A percentile compares a stretch with the other conserved stretches of the same genome.
Evolutionary conservation across 2,888 invertebrate genomes (phyloP).

Genomic region (Eupithecia insigniata): DNA sequence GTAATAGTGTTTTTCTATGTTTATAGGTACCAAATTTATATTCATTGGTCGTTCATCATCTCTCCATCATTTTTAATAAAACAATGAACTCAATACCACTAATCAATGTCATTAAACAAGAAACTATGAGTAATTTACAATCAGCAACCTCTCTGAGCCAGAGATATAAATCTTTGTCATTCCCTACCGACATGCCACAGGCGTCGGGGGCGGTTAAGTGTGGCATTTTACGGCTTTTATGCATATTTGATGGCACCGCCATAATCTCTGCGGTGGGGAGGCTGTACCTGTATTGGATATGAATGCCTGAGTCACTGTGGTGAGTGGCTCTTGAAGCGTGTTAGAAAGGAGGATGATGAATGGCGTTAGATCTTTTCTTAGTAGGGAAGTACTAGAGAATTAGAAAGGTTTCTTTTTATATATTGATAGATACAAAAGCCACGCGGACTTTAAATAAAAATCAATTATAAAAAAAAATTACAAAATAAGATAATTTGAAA

Average conservation of each 20-base stretch:
- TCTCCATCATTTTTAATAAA: neutral
- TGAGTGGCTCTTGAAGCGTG: conserved; percentile 41
- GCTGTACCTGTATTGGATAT: conserved; percentile 68
- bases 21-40: too few relatives aligned
- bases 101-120: neutral
- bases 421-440: neutral
- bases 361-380: neutral
- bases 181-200: conserved; percentile 54
- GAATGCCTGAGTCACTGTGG: conserved; percentile 55
- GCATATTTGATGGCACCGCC: conserved; percentile 84
- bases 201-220: conserved; percentile 80
- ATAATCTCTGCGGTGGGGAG: conserved; percentile 79
- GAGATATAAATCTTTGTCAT: conserved; percentile 19
- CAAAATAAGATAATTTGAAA: too few relatives aligned
- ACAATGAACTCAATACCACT: neutral
- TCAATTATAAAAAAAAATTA: too few relatives aligned
- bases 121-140: neutral
- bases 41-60: neutral
- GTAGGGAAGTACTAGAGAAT: neutral
- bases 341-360: neutral
- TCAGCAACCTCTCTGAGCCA: conserved; percentile 6
- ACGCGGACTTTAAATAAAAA: too few relatives aligned
- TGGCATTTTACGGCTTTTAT: conserved; percentile 84
- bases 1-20: too few relatives aligned
- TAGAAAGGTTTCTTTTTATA: neutral